Evolutionary conservation across 1,140 invertebrate genomes (phyloP).

Genomic region (Apis florea): DNA sequence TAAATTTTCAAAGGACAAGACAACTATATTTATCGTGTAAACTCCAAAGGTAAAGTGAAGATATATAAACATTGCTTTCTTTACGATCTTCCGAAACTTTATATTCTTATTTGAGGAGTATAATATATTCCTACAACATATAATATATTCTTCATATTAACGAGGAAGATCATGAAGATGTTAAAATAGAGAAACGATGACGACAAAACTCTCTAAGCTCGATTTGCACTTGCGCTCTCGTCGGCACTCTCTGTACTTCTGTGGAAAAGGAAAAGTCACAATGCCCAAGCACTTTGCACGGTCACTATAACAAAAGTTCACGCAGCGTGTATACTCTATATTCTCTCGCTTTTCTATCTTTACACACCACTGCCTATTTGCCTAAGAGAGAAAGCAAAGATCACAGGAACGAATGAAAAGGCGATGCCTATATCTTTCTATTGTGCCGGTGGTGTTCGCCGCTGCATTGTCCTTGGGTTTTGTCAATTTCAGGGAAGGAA

Average conservation of each 20-base stretch:
- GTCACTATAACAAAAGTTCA: constrained; percentile 69
- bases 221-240: constrained; percentile 50
- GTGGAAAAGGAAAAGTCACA: constrained; percentile 52
- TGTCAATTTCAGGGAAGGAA: constrained; percentile 78
- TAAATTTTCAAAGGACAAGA: constrained; percentile 11
- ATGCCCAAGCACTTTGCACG: constrained; percentile 77
- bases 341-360: constrained; percentile 28
- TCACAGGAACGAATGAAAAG: constrained; percentile 25
- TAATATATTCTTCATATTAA: constrained; percentile 5
- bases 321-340: constrained; percentile 57
- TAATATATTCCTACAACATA: background rate
- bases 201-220: constrained; percentile 50
- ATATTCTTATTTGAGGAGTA: background rate
- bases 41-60: constrained; percentile 24
- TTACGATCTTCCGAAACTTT: constrained; percentile 10
- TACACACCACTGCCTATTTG: constrained; percentile 27
- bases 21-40: background rate
- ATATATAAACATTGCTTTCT: background rate
- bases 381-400: constrained; percentile 51
- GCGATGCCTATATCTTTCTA: constrained; percentile 31
- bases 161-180: constrained; percentile 22
- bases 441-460: constrained; percentile 40
- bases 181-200: constrained; percentile 40
- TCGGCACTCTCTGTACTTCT: constrained; percentile 46
- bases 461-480: constrained; percentile 77